Base-by-base conservation (phyloP, 1,140 invertebrate species). In the Himalopsyche phryganea region DNA sequence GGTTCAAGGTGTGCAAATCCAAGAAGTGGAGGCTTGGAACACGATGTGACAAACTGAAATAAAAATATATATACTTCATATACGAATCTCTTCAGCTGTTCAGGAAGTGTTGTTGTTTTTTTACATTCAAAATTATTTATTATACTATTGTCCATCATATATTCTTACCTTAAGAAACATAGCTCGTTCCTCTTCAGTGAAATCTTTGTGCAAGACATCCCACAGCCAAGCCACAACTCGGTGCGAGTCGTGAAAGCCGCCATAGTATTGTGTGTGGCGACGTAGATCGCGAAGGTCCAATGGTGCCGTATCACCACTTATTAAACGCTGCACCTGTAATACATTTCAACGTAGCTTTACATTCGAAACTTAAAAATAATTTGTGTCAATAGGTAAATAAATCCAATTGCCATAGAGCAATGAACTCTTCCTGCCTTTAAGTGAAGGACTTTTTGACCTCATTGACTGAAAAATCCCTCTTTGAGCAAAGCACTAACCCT, bases 231-330 rank as follows among this genome's bases (percentile, higher is more conserved):
- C 89, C 11, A 99, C 91, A 35, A 99, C 94, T 61, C 94, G 82
- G 78, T 99, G 98, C 60, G 92, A 96, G 76, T 97, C 94, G 74
- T 99, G 97, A 76, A 98, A 99, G 5, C 98, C 98, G 33, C 97
- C 98, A 77, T 97, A 99, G 79, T 99, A 99, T 77, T 97, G 93
- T 1, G 96, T 98, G 75, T 98, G 88, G 65, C 86, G 86, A 49
- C 94, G 83, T 41, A 98, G 77, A 79, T 98, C 96, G 66, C 85
- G 81, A 48, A 98, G 76, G 80, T 98, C 94, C 44, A 98, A 76
- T 3, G 91, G 91, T 36, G 86, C 85, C 67, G 94, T 95, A 70
- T 96, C 93, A 1, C 93, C 94, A 48, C 92, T 94, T 47, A 96
- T 94, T 1, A 96, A 75, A 42, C 91, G 81, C 73, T 95, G 92